phyloP scores from a whole-genome alignment of 2,888 invertebrate genomes.

The Conchocele bisecta region DNA sequence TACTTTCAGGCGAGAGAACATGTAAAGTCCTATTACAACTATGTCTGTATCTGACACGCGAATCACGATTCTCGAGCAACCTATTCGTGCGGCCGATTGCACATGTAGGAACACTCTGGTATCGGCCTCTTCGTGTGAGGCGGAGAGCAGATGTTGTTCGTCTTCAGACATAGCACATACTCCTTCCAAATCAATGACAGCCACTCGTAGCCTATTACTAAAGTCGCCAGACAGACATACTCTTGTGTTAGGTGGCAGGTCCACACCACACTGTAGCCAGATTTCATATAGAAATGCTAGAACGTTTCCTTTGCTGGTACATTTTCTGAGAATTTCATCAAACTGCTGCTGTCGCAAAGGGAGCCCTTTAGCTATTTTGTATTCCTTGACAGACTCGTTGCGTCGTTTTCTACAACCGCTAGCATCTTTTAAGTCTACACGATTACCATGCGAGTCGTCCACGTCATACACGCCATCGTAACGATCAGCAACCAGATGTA shows the following conservation, averaged over 20 bases:
- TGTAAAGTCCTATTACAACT: not conserved
- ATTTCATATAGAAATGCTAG: too few relatives aligned
- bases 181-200: not conserved
- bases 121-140: not conserved
- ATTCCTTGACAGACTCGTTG: not conserved
- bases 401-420: not conserved
- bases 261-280: not conserved
- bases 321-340: not conserved
- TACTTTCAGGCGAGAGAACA: not conserved
- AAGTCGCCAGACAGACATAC: not conserved
- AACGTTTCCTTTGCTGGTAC: not conserved
- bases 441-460: not conserved
- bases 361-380: not conserved
- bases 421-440: not conserved
- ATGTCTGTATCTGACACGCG: not conserved
- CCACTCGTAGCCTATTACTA: not conserved
- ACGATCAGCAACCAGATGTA: slow-evolving; percentile 4
- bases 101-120: not conserved
- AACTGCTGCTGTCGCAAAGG: not conserved
- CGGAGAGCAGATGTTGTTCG: not conserved
- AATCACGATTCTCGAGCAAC: not conserved
- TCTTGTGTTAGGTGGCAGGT: not conserved
- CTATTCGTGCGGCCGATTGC: not conserved
- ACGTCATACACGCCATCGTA: slow-evolving; percentile 7
- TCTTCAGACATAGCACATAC: not conserved